A percentile compares a stretch with the other conserved stretches of the same genome.
Evolutionary conservation across 2,888 invertebrate species (phyloP).

Genomic region (Drosophila longiperda): DNA sequence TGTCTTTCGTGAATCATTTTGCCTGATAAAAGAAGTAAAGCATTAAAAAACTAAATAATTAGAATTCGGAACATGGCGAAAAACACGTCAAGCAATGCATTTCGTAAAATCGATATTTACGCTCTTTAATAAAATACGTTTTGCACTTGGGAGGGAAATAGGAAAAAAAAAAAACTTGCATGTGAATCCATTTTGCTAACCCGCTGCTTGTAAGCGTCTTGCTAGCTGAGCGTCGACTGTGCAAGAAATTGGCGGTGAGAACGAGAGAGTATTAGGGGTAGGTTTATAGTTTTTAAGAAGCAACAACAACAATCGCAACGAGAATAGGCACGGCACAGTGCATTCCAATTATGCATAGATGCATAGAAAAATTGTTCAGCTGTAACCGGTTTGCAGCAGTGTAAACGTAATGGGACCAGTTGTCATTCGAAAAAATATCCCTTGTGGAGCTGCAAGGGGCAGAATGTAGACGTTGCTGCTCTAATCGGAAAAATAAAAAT

Average conservation of each 20-base stretch:
- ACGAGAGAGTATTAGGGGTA: constrained; percentile 43
- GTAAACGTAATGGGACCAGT: constrained; percentile 40
- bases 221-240: constrained; percentile 56
- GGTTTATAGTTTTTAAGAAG: constrained; percentile 43
- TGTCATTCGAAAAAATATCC: constrained; percentile 15
- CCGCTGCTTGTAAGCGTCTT: constrained; percentile 26
- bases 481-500: constrained; percentile 60
- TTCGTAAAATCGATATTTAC: constrained; percentile 92
- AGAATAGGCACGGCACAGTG: constrained; percentile 37
- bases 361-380: background rate
- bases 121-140: background rate
- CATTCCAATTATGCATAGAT: constrained; percentile 52
- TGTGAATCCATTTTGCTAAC: constrained; percentile 50
- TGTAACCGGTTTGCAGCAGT: constrained; percentile 53
- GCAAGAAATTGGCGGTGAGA: constrained; percentile 59
- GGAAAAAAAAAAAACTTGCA: constrained; percentile 32
- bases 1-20: too few relatives aligned
- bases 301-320: constrained; percentile 6
- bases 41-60: too few relatives aligned
- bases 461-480: constrained; percentile 16
- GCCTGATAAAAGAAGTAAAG: too few relatives aligned
- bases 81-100: too few relatives aligned
- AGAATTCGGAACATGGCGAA: too few relatives aligned
- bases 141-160: background rate
- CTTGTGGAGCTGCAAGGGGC: constrained; percentile 13